Conservation (phyloP, 2,113 vertebrate genomes). For the Entomyzon cyanotis region DNA sequence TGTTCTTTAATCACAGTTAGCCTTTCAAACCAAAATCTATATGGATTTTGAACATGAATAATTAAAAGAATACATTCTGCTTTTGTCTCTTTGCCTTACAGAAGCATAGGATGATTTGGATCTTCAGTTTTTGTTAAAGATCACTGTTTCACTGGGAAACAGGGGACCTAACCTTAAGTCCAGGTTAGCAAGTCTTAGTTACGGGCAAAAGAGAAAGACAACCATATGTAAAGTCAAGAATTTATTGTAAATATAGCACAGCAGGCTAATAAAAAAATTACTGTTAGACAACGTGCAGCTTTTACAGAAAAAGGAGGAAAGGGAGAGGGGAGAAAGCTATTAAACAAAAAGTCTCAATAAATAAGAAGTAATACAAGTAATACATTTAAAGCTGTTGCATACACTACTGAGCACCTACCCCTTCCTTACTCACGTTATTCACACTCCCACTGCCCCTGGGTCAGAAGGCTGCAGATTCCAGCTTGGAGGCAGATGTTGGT, state of each 20-base stretch:
- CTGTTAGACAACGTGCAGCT: not conserved
- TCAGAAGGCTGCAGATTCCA: rapidly evolving
- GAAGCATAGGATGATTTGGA: not conserved
- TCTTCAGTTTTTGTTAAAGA: not conserved
- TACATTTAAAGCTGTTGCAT: not conserved
- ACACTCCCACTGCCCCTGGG: rapidly evolving
- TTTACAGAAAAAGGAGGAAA: not conserved
- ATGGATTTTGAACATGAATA: constrained; percentile 46
- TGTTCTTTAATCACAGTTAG: constrained; percentile 63
- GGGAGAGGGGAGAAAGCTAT: not conserved
- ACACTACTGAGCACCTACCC: rapidly evolving
- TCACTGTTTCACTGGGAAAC: not conserved
- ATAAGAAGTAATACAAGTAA: not conserved
- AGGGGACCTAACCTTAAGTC: not conserved
- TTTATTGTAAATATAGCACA: not conserved
- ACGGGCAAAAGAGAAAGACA: not conserved
- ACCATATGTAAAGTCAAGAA: not conserved
- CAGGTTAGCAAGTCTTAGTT: not conserved
- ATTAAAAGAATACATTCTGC: not conserved
- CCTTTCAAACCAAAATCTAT: constrained; percentile 59
- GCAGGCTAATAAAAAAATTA: not conserved
- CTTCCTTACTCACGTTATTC: rapidly evolving
- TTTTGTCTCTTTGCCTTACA: not conserved
- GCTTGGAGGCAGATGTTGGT: not conserved
- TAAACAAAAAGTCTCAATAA: not conserved